Base-by-base conservation (phyloP, 2,888 invertebrate genomes). In the Thymelicus sylvestris region DNA sequence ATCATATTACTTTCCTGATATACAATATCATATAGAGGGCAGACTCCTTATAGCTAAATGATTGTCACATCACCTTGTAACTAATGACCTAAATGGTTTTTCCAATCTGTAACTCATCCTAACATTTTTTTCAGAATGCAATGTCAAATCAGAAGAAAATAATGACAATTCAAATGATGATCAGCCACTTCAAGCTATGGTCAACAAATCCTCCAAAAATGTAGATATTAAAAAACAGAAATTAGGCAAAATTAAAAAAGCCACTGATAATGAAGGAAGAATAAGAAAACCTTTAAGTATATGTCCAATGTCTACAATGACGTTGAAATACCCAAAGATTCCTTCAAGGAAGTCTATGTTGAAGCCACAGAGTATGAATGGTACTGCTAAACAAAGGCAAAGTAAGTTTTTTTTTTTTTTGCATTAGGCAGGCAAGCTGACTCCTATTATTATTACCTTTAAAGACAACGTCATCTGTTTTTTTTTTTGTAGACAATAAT, bases 151-250 rank as follows among this genome's bases (percentile, higher is more conserved):
- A 0, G 80, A 81, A 4, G 72, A 70, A 44, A 79, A 83, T 0
- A 81, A 84, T 6, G 81, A 81, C 0, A 80, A 78, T 7, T 81
- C 85, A 0, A 80, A 80, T 15, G 90, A 89, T 6, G 87, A 87
- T 60, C 5, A 86, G 0, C 89, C 89, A 0, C 77, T 86, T 0
- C 72, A 80, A 15, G 69, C 67, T 4, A 75, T 76, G 3, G 67
- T 75, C 39, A 24, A 57, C 0, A 48, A 64, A 13, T 38, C 60
- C 0, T 59, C 48, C 2, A 61, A 61, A 10, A 61, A 38, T 38
- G 1, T 24, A 55, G 12, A 4, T 52, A 8, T 7, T 8, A 24
- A 12, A 24, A 55, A 55, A 55, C 55, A 24, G 24, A 55, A 24
- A 55, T 24, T 55, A 12, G 55, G 31, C 1, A 12, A 24, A 24